Percentiles rank a stretch among this genome's conserved stretches.
Conservation (phyloP, 2,888 invertebrate genomes). For the Sicus ferrugineus region DNA sequence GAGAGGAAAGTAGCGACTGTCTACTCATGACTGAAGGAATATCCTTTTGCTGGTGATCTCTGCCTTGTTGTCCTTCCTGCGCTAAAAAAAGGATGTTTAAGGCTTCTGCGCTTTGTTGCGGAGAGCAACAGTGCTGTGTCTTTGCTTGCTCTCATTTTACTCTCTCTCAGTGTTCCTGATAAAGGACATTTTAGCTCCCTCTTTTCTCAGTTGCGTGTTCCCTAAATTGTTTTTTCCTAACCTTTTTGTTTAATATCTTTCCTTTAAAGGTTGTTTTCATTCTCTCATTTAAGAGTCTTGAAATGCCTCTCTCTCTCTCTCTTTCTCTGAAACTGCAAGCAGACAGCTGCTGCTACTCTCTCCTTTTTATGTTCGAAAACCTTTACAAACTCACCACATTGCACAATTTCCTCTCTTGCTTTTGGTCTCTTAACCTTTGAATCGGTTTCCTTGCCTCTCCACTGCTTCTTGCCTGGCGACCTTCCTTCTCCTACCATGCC, state of each 20-base stretch:
- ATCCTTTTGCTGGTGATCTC: too few species aligned
- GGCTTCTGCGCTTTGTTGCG: background rate
- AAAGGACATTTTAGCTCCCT: too few species aligned
- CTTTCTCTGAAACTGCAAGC: background rate
- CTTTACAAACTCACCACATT: background rate
- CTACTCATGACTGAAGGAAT: background rate
- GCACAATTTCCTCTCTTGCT: background rate
- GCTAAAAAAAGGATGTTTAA: background rate
- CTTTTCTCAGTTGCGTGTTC: too few species aligned
- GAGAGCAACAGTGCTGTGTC: background rate
- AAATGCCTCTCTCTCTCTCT: background rate
- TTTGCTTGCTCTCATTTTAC: too few species aligned
- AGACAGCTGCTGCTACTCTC: background rate
- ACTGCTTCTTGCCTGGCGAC: too few species aligned
- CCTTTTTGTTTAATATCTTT: too few species aligned
- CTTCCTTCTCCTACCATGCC: too few species aligned
- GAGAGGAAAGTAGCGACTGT: background rate
- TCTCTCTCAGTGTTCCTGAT: background rate
- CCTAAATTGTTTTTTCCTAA: too few species aligned
- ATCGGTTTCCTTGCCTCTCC: background rate
- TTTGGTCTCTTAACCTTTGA: background rate
- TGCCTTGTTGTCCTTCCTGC: background rate
- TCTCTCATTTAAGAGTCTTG: background rate
- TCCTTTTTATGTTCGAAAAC: background rate
- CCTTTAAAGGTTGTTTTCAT: background rate